phyloP scores from a whole-genome alignment of 2,888 invertebrate species.

The Drosophila neutralis region DNA sequence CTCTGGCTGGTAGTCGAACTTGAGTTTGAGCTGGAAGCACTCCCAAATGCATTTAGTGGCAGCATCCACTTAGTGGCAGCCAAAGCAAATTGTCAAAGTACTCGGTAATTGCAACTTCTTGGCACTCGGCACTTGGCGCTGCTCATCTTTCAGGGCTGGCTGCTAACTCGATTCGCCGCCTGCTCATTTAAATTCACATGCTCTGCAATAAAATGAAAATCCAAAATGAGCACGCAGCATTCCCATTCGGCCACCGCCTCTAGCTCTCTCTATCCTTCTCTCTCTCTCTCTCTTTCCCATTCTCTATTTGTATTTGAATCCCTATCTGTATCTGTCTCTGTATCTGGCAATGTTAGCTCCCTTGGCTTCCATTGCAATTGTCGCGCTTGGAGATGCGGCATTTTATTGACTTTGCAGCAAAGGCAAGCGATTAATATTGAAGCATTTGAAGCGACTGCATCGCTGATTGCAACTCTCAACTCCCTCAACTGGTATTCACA shows the following conservation, averaged over 20 bases:
- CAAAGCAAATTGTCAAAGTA: slow-evolving; percentile 47
- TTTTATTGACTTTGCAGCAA: slow-evolving; percentile 28
- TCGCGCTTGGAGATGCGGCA: slow-evolving; percentile 21
- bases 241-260: background rate
- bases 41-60: slow-evolving; percentile 46
- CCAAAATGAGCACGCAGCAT: slow-evolving; percentile 46
- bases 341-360: background rate
- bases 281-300: background rate
- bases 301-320: background rate
- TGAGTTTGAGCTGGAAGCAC: background rate
- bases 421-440: background rate
- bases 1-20: slow-evolving; percentile 1
- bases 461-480: slow-evolving; percentile 3
- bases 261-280: background rate
- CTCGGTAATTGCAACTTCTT: slow-evolving; percentile 51
- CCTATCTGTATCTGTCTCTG: background rate
- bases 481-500: background rate
- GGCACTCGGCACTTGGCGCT: slow-evolving; percentile 11
- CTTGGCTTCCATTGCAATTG: slow-evolving; percentile 24
- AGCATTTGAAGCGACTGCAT: background rate
- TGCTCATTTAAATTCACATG: slow-evolving; percentile 57
- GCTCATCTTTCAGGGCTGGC: slow-evolving; percentile 1
- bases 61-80: slow-evolving; percentile 35
- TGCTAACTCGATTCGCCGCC: slow-evolving; percentile 16
- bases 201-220: slow-evolving; percentile 48